phyloP scores from a whole-genome alignment of 2,888 invertebrate species.

The Carpatolechia fugitivella region DNA sequence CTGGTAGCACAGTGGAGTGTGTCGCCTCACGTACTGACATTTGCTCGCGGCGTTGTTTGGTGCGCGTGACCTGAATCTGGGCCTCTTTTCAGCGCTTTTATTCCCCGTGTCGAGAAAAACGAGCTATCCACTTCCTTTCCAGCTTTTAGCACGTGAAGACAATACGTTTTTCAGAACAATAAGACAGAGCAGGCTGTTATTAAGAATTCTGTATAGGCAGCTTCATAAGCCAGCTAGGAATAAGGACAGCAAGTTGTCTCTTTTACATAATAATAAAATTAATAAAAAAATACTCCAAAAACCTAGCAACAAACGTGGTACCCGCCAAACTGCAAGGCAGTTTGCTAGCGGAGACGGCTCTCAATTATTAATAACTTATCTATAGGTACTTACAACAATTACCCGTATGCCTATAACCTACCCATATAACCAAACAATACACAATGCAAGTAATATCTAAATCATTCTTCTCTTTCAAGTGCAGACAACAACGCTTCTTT shows the following conservation, averaged over 20 bases:
- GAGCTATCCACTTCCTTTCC: not conserved
- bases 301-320: too few species aligned
- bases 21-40: slow-evolving; percentile 1
- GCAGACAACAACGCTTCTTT: not conserved
- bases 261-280: too few species aligned
- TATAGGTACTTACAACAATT: too few species aligned
- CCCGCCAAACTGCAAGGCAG: too few species aligned
- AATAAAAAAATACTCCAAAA: too few species aligned
- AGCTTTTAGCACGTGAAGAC: not conserved
- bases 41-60: not conserved
- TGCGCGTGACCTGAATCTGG: not conserved
- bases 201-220: not conserved
- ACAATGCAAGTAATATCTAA: too few species aligned
- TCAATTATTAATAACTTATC: too few species aligned
- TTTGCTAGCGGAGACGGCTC: too few species aligned
- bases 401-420: too few species aligned
- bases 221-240: not conserved
- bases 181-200: not conserved
- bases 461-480: too few species aligned
- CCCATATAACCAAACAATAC: too few species aligned
- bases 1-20: not conserved
- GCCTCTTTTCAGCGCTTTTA: not conserved
- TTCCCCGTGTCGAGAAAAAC: not conserved
- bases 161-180: not conserved
- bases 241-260: not conserved